Conservation (phyloP, 2,797 vertebrate species). For the Sebastolobus alascanus region DNA sequence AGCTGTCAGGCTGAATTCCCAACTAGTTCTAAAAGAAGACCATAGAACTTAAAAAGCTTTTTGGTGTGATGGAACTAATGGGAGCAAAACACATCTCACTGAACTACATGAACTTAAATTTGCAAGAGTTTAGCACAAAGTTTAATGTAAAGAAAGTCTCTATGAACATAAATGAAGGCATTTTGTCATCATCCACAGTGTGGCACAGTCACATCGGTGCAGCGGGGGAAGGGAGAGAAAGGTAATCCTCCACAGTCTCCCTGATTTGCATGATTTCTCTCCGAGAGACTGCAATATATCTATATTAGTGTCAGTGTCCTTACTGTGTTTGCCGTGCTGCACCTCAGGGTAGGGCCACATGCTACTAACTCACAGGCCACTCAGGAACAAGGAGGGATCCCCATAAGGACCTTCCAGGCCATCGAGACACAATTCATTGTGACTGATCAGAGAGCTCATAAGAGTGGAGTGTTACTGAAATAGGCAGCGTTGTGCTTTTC, state of each 20-base stretch:
- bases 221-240: constrained; percentile 25
- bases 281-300: constrained; percentile 68
- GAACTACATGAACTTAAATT: constrained; percentile 12
- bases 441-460: constrained; percentile 47
- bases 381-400: constrained; percentile 52
- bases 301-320: constrained; percentile 74
- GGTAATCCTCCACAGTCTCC: constrained; percentile 39
- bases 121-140: constrained; percentile 21
- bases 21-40: constrained; percentile 20
- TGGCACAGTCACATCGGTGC: constrained; percentile 36
- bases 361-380: constrained; percentile 42
- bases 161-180: constrained; percentile 31
- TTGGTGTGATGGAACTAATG: constrained; percentile 31
- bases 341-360: constrained; percentile 50
- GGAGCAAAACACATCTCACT: constrained; percentile 21
- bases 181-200: constrained; percentile 34
- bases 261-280: constrained; percentile 63
- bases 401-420: constrained; percentile 42
- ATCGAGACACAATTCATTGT: constrained; percentile 47
- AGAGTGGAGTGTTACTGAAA: constrained; percentile 45
- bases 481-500: constrained; percentile 55
- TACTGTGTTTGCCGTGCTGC: constrained; percentile 44
- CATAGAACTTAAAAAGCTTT: constrained; percentile 9
- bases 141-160: constrained; percentile 25
- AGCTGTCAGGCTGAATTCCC: constrained; percentile 33